Evolutionary conservation across 2,797 vertebrate species (phyloP).

Genomic region (Darevskia nairensis): DNA sequence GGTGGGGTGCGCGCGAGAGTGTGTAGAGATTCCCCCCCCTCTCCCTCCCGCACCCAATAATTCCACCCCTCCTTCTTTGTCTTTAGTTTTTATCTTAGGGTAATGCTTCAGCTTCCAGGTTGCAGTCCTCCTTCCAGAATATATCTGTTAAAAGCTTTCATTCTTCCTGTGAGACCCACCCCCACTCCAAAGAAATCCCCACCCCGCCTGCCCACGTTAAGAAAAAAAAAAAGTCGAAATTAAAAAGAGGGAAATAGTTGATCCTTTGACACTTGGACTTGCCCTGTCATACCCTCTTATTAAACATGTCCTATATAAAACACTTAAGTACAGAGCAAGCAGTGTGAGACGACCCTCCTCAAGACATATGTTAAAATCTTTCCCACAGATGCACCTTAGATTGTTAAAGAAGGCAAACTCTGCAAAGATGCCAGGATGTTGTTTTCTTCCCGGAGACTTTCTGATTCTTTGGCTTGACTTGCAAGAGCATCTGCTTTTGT

Average conservation of each 20-base stretch:
- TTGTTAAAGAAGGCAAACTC: background rate
- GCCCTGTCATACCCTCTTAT: too few species aligned
- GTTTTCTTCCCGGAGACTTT: constrained; percentile 4
- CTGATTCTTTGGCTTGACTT: constrained; percentile 9
- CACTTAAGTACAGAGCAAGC: background rate
- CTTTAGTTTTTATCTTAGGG: constrained; percentile 68
- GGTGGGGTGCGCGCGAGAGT: constrained; percentile 25
- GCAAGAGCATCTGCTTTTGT: constrained; percentile 22
- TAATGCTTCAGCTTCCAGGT: constrained; percentile 27
- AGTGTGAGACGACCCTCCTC: background rate
- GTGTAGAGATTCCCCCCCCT: constrained; percentile 11
- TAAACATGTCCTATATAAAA: background rate
- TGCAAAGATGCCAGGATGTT: background rate
- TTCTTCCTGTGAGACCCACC: background rate
- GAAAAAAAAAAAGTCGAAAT: background rate
- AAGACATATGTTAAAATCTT: background rate
- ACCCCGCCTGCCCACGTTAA: background rate
- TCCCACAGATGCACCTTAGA: background rate
- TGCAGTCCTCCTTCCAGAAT: background rate
- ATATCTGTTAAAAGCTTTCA: background rate
- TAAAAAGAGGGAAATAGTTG: background rate
- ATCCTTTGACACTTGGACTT: background rate
- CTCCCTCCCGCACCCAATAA: constrained; percentile 21
- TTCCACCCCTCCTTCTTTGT: constrained; percentile 68
- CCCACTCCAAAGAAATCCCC: background rate